Evolutionary conservation across 1,140 invertebrate genomes (phyloP).

Genomic region (Archegozetes longisetosus): DNA sequence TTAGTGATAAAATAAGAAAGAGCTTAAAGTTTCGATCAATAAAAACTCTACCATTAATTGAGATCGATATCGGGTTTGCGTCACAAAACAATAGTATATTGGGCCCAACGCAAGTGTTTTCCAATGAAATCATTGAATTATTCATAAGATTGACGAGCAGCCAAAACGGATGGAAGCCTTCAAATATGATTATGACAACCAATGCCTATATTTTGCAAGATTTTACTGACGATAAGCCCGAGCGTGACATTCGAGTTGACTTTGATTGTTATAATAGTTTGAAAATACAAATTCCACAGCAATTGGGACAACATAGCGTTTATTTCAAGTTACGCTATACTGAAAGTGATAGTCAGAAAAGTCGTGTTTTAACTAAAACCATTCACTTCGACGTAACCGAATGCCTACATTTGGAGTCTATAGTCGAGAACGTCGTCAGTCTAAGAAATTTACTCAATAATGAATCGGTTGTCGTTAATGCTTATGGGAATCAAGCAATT

Average conservation of each 20-base stretch:
- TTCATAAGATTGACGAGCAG: background rate
- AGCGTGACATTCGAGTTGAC: no score
- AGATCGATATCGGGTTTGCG: conserved; percentile 17
- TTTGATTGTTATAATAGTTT: no score
- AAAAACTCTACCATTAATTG: conserved; percentile 8
- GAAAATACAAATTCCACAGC: background rate
- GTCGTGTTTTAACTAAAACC: background rate
- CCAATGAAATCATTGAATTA: background rate
- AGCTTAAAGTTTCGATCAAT: conserved; percentile 24
- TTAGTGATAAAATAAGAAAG: conserved; percentile 22
- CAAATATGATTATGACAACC: background rate
- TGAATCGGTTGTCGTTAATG: background rate
- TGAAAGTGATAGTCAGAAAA: background rate
- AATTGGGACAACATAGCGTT: background rate
- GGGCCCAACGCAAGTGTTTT: background rate
- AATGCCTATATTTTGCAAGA: background rate
- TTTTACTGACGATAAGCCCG: background rate
- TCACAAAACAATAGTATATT: no score
- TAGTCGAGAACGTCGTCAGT: background rate
- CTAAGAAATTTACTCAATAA: background rate
- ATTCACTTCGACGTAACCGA: background rate
- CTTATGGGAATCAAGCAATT: background rate
- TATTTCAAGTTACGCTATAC: background rate
- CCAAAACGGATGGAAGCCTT: background rate
- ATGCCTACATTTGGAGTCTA: background rate